Evolutionary conservation across 2,113 vertebrate species (phyloP).

Genomic region (Melanerpes formicivorus): DNA sequence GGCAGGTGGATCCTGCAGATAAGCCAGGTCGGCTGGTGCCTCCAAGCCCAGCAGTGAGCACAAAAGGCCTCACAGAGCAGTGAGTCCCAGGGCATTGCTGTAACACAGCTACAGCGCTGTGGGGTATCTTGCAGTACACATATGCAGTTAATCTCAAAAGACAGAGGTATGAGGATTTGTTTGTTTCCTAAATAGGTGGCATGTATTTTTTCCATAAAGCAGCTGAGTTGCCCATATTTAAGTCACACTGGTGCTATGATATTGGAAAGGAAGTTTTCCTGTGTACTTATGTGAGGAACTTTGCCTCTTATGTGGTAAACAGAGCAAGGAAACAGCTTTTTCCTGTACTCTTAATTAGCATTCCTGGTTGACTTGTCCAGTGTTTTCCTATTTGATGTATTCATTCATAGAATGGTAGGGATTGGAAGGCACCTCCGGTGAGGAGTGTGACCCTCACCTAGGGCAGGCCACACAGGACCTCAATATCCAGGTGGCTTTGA

Average conservation of each 20-base stretch:
- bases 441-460: too few species aligned
- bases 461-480: too few species aligned
- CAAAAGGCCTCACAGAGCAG: too few species aligned
- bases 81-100: too few species aligned
- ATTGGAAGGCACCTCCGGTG: too few species aligned
- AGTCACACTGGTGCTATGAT: fast-evolving
- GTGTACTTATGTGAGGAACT: fast-evolving
- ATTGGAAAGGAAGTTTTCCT: fast-evolving
- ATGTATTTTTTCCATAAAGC: too few species aligned
- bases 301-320: fast-evolving
- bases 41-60: fast-evolving
- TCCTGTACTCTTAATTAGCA: neutral
- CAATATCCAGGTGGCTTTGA: too few species aligned
- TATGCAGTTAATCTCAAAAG: neutral
- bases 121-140: fast-evolving
- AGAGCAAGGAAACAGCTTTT: neutral
- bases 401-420: neutral
- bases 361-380: fast-evolving
- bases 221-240: neutral
- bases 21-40: fast-evolving
- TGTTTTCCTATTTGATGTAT: fast-evolving
- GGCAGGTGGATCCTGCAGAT: neutral
- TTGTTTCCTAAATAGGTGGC: neutral
- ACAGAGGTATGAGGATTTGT: neutral
- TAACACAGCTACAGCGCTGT: fast-evolving